Evolutionary conservation across 2,797 vertebrate genomes (phyloP).

Genomic region (Ctenopoma multispine): DNA sequence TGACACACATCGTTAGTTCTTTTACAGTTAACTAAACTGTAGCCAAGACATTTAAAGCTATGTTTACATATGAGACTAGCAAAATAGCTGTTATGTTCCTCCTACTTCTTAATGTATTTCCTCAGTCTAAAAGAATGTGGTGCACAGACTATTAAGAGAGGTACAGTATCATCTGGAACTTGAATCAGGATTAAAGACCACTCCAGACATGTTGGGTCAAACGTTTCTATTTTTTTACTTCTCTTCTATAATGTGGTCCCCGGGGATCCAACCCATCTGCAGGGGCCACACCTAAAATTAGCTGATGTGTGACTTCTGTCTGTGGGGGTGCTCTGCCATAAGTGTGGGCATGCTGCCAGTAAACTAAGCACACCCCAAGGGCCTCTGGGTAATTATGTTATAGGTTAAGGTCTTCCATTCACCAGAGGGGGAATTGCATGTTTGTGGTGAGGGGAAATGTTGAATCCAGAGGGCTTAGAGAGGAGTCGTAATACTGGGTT

Average conservation of each 20-base stretch:
- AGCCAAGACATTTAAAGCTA: too few species aligned
- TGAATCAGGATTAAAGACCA: not conserved
- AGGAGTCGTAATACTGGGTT: slow-evolving; percentile 32
- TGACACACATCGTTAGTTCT: too few species aligned
- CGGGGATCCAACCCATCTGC: slow-evolving; percentile 19
- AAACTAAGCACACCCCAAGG: not conserved
- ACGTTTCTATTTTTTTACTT: too few species aligned
- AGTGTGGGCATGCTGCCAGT: slow-evolving; percentile 26
- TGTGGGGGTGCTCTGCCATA: slow-evolving; percentile 15
- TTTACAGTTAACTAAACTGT: too few species aligned
- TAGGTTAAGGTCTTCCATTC: slow-evolving; percentile 11
- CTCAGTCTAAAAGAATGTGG: not conserved
- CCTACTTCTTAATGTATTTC: not conserved
- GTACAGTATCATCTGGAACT: not conserved
- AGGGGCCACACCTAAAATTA: slow-evolving; percentile 19
- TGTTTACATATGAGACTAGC: too few species aligned
- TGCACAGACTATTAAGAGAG: not conserved
- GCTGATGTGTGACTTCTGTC: slow-evolving; percentile 1
- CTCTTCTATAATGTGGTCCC: slow-evolving; percentile 21
- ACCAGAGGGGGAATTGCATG: slow-evolving; percentile 3
- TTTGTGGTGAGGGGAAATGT: slow-evolving; percentile 16
- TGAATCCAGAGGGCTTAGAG: slow-evolving; percentile 3
- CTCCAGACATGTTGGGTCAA: not conserved
- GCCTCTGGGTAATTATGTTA: slow-evolving; percentile 37
- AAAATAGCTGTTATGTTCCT: too few species aligned